Percentiles rank a stretch among this genome's conserved stretches.
These are phyloP conservation scores for Gulo gulo DNA, from an alignment of 2,113 vertebrate species.

Conservation along the genomic window DNA sequence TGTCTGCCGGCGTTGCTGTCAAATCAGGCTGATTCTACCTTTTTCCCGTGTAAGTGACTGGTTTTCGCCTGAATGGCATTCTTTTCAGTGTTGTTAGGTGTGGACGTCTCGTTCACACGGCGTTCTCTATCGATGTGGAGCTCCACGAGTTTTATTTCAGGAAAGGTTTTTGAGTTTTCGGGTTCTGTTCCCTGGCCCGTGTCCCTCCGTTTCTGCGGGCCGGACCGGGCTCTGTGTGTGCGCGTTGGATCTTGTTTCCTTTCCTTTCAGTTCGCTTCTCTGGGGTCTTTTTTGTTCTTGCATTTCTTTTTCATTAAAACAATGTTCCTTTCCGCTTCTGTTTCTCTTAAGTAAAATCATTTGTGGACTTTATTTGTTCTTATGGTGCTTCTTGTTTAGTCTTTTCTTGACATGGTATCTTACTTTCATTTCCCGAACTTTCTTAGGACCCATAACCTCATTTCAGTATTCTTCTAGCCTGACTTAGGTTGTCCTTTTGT, in stretches of 20 bases:
- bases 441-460: not conserved
- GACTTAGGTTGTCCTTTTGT: not conserved
- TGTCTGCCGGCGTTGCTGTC: not conserved
- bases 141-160: too few relatives aligned
- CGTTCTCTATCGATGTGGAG: accelerated
- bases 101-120: accelerated
- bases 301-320: not conserved
- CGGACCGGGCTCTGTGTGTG: accelerated
- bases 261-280: not conserved
- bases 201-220: not conserved
- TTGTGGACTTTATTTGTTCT: not conserved
- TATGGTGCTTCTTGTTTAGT: not conserved
- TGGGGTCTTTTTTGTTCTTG: not conserved
- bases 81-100: not conserved
- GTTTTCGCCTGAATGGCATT: not conserved
- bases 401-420: not conserved
- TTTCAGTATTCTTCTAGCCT: not conserved
- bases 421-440: not conserved
- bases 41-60: not conserved
- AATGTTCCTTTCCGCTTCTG: not conserved
- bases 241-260: not conserved
- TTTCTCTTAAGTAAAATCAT: not conserved
- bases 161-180: not conserved
- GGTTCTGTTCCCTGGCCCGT: not conserved
- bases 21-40: accelerated